phyloP scores from a whole-genome alignment of 2,797 vertebrate genomes.

The Aphelocoma californica region DNA sequence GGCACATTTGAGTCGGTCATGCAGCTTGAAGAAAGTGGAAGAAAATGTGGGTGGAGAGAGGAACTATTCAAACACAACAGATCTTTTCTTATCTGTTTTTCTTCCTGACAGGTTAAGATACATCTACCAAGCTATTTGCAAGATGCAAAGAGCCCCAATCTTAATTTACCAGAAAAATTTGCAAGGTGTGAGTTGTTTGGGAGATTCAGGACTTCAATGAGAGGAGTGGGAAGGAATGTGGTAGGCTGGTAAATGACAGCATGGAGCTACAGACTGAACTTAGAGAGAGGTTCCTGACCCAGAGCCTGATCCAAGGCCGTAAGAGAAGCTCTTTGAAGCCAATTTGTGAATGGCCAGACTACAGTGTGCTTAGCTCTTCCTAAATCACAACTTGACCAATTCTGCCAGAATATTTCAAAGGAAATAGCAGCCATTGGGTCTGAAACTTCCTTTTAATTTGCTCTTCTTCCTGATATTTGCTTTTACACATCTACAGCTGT shows the following conservation, averaged over 20 bases:
- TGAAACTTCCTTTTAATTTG: background rate
- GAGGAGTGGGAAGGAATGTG: background rate
- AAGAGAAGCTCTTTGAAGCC: background rate
- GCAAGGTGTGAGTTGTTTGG: accelerated
- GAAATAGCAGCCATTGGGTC: background rate
- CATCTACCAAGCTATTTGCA: background rate
- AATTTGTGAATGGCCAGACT: background rate
- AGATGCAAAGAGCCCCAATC: background rate
- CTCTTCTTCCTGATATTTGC: background rate
- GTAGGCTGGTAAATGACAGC: background rate
- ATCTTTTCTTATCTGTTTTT: background rate
- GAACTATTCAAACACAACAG: background rate
- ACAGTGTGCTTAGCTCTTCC: background rate
- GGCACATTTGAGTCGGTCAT: accelerated
- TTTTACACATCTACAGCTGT: background rate
- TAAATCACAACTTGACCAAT: background rate
- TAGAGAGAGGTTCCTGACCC: background rate
- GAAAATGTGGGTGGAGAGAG: background rate
- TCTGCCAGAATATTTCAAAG: background rate
- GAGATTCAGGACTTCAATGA: background rate
- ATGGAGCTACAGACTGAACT: background rate
- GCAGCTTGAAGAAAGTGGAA: background rate
- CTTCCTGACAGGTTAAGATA: background rate
- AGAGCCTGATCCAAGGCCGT: background rate
- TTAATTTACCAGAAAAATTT: background rate